Evolutionary conservation across 2,797 vertebrate genomes (phyloP).

Genomic region (Lagodon rhomboides): DNA sequence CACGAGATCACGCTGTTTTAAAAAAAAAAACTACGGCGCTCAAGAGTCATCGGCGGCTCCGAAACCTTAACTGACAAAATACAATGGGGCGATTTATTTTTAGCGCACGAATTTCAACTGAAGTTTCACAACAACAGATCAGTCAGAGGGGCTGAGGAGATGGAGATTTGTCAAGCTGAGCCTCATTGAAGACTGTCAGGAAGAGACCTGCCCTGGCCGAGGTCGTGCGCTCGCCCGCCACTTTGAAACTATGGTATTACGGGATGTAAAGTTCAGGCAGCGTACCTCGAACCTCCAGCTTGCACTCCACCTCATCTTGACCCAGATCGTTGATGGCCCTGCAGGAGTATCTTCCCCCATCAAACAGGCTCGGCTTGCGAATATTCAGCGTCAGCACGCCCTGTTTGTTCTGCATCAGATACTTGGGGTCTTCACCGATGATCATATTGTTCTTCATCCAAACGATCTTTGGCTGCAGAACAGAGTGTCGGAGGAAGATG

Average conservation of each 20-base stretch:
- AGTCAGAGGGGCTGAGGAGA: conserved; percentile 33
- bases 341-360: conserved; percentile 92
- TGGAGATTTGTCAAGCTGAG: conserved; percentile 57
- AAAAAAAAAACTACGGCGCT: conserved; percentile 22
- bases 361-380: conserved; percentile 92
- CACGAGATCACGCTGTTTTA: conserved; percentile 44
- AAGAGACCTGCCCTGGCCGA: conserved; percentile 1
- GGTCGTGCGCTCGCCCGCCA: background rate
- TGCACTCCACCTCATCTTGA: conserved; percentile 89
- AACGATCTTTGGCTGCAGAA: conserved; percentile 89
- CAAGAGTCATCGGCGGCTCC: conserved; percentile 30
- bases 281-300: conserved; percentile 90
- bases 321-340: conserved; percentile 93
- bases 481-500: conserved; percentile 13
- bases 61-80: conserved; percentile 51
- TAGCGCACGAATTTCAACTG: conserved; percentile 13
- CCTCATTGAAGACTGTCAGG: conserved; percentile 45
- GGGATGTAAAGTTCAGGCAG: background rate
- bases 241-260: conserved; percentile 3
- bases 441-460: conserved; percentile 95
- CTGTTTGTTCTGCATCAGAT: conserved; percentile 91
- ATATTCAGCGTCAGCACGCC: conserved; percentile 93
- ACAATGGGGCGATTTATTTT: conserved; percentile 58
- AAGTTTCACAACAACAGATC: conserved; percentile 31
- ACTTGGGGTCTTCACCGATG: conserved; percentile 90